phyloP scores from a whole-genome alignment of 2,113 vertebrate species.

The Microcebus lehilahytsara region DNA sequence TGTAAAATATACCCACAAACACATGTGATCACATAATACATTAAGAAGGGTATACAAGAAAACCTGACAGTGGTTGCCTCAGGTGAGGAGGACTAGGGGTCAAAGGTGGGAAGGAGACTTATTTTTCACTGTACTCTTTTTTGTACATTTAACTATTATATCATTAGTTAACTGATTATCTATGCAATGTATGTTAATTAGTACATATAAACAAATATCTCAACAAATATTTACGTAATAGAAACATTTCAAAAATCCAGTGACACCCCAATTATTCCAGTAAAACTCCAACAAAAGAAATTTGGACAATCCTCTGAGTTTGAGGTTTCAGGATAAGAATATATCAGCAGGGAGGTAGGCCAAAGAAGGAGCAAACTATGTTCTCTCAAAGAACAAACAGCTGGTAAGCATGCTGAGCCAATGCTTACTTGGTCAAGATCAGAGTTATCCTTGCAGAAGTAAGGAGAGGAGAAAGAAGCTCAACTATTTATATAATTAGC shows the following conservation, averaged over 20 bases:
- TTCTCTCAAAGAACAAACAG: background rate
- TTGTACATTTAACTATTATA: background rate
- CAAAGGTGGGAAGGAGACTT: background rate
- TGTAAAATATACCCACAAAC: background rate
- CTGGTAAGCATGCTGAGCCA: background rate
- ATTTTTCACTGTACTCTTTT: background rate
- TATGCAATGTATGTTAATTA: background rate
- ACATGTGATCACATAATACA: background rate
- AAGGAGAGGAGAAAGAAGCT: background rate
- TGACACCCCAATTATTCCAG: background rate
- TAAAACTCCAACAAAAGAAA: constrained; percentile 35
- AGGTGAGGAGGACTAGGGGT: background rate
- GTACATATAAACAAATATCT: background rate
- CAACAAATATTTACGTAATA: background rate
- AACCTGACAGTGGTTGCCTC: background rate
- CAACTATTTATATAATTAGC: background rate
- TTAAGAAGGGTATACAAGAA: background rate
- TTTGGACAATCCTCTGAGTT: background rate
- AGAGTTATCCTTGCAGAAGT: background rate
- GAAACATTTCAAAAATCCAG: constrained; percentile 23
- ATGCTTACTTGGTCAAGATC: background rate
- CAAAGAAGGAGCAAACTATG: background rate
- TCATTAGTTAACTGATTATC: background rate
- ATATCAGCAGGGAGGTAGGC: background rate
- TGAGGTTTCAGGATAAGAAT: background rate